These are phyloP conservation scores for Falco columbarius DNA, from an alignment of 2,797 vertebrate species.

Conservation along the genomic window DNA sequence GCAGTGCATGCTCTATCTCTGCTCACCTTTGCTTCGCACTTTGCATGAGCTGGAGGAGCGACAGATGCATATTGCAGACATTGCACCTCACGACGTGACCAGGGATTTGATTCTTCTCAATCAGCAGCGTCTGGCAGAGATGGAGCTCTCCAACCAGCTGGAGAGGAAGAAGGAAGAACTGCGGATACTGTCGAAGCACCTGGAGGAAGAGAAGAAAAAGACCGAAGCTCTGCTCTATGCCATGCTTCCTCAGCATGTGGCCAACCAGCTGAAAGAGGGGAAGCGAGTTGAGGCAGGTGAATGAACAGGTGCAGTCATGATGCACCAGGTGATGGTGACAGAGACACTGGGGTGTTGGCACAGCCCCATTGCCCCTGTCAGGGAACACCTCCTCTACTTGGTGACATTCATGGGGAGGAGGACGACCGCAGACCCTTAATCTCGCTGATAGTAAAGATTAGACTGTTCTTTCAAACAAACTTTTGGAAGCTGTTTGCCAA, in stretches of 20 bases:
- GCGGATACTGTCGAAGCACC: conserved; percentile 78
- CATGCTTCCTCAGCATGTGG: conserved; percentile 85
- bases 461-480: background rate
- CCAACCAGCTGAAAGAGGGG: conserved; percentile 84
- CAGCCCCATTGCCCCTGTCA: background rate
- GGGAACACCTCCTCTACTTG: background rate
- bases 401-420: background rate
- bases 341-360: background rate
- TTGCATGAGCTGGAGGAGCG: conserved; percentile 83
- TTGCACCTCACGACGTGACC: conserved; percentile 83
- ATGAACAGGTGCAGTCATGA: background rate
- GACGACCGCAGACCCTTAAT: background rate
- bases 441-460: background rate
- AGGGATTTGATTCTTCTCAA: conserved; percentile 85
- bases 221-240: conserved; percentile 83
- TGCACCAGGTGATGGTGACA: background rate
- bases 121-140: conserved; percentile 82
- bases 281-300: conserved; percentile 85
- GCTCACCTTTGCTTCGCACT: conserved; percentile 80
- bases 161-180: conserved; percentile 86
- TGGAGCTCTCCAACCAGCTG: conserved; percentile 84
- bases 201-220: conserved; percentile 83
- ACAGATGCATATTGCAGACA: conserved; percentile 84
- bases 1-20: conserved; percentile 83
- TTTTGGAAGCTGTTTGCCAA: background rate